Conservation (phyloP, 37 sponge, comb jelly and placozoan genomes). For the Eunapius fragilis region DNA sequence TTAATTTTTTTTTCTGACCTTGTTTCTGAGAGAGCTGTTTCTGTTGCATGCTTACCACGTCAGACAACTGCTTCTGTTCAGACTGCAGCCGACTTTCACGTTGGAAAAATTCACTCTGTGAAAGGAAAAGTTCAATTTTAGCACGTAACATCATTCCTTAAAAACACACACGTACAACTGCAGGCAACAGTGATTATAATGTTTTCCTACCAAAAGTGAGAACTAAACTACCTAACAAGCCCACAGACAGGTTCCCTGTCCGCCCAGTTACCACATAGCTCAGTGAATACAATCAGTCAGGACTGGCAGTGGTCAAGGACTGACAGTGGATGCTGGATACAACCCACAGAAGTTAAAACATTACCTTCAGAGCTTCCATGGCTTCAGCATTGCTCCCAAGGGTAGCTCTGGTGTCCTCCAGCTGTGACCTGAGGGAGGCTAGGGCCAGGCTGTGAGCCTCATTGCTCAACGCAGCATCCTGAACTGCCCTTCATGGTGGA, state of each 20-base stretch:
- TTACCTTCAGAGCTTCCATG: conserved; percentile 19
- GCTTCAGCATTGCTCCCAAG: conserved; percentile 36
- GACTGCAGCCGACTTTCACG: conserved; percentile 36
- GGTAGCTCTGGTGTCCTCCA: conserved; percentile 15
- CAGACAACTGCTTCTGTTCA: conserved; percentile 30
- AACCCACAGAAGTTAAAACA: too few species aligned
- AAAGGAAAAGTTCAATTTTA: too few species aligned
- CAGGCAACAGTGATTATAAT: too few species aligned
- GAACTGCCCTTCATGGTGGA: conserved; percentile 37
- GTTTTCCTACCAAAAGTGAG: too few species aligned
- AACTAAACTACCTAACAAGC: too few species aligned
- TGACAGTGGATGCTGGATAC: too few species aligned
- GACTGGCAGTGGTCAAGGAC: too few species aligned
- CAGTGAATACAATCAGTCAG: too few species aligned
- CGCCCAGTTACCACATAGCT: too few species aligned
- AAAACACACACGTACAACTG: too few species aligned
- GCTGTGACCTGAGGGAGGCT: conserved; percentile 33
- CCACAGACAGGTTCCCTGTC: too few species aligned
- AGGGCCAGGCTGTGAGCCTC: conserved; percentile 62
- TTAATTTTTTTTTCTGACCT: neutral
- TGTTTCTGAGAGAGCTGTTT: conserved; percentile 28
- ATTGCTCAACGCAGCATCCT: conserved; percentile 64
- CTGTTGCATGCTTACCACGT: conserved; percentile 19
- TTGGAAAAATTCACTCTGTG: conserved; percentile 8
- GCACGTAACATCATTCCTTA: neutral